Evolutionary conservation across 2,888 invertebrate species (phyloP), one percentile per base, ranked within the genome.

Genomic region (Acronicta psi): DNA sequence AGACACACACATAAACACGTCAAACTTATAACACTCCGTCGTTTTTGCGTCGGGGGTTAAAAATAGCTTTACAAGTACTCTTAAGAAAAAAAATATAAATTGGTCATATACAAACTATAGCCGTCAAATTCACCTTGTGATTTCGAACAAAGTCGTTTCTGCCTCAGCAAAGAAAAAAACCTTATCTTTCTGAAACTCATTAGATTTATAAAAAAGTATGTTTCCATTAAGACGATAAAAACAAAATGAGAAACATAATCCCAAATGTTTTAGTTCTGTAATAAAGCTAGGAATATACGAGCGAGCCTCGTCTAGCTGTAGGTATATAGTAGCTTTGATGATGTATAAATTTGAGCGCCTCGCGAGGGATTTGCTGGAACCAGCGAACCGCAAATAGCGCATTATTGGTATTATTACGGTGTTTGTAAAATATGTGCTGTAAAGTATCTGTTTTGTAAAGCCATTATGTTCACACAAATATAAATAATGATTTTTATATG

Each of bases 381-480:
- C 64, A 73, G 53, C 70, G 63, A 75, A 73, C 75, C 70, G 59
- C 70, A 73, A 75, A 75, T 70, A 70, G 63, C 68, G 54, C 75
- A 70, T 75, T 75, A 75, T 70, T 75, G 73, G 63, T 66, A 44
- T 54, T 59, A 60, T 64, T 58, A n/a, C 55, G 44, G 46, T 59
- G 59, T 75, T 70, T 73, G 61, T 51, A 66, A 64, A 73, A 71
- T 74, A 70, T 73, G 54, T 62, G 41, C 16, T 51, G 44, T 29
- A 34, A n/a, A 40, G 38, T 34, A 40, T 29, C 29, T 29, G 18
- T 66, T 59, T 42, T 31, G 61, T 52, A 36, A 55, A 23, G 45
- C 37, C 34, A 38, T 47, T 43, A 52, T 63, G 52, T 34, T 17
- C 14, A 38, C 51, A 29, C 11, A 56, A 23, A 52, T 17, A 29